These are phyloP conservation scores for Cherax destructor DNA, from an alignment of 1,140 invertebrate species.

Conservation along the genomic window DNA sequence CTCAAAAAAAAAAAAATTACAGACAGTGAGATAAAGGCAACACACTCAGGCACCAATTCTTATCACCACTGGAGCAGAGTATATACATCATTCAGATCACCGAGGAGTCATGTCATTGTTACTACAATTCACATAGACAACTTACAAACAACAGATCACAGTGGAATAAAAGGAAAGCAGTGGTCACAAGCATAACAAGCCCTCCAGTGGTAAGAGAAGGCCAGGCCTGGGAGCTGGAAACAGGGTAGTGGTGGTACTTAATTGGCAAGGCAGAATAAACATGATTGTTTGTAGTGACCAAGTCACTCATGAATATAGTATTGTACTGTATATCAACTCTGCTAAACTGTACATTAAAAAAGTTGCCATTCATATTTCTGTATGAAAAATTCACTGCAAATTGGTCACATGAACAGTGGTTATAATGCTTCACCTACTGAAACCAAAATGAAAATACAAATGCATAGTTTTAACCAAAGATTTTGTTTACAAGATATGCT, in stretches of 20 bases:
- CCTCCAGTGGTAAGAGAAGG: conserved; percentile 9
- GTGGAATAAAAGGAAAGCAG: neutral
- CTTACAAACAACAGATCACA: neutral
- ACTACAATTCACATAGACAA: conserved; percentile 7
- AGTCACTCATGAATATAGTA: too few relatives aligned
- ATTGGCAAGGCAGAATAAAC: conserved; percentile 10
- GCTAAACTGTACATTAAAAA: neutral
- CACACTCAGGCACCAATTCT: conserved; percentile 17
- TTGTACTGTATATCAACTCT: neutral
- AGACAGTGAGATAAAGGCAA: neutral
- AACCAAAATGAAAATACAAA: neutral
- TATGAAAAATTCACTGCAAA: neutral
- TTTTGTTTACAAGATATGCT: neutral
- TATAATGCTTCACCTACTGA: neutral
- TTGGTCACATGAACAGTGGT: neutral
- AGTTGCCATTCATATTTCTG: neutral
- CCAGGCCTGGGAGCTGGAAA: conserved; percentile 15
- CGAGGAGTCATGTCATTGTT: neutral
- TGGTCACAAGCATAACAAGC: neutral
- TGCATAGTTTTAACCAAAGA: neutral
- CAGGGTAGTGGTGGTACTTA: conserved; percentile 35
- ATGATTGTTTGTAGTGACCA: too few relatives aligned
- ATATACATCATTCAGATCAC: neutral
- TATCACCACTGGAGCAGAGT: neutral
- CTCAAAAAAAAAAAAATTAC: conserved; percentile 1